Conservation (phyloP, 2,113 vertebrate species). For the Calonectris borealis region DNA sequence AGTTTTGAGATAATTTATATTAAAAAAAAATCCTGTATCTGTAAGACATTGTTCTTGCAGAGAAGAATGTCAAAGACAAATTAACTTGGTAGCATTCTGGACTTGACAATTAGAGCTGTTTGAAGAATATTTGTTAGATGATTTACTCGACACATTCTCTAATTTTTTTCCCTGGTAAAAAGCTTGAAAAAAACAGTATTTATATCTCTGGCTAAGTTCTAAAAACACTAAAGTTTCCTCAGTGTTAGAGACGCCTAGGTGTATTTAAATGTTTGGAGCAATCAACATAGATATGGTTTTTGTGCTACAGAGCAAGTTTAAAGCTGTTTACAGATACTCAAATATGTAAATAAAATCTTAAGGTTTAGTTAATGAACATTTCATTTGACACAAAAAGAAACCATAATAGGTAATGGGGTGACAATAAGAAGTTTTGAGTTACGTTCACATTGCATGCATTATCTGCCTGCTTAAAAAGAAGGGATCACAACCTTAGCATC, state of each 20-base stretch:
- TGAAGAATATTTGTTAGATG: not conserved
- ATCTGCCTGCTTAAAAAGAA: not conserved
- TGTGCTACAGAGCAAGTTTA: not conserved
- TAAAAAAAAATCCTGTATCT: not conserved
- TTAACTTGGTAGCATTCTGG: not conserved
- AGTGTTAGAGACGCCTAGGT: not conserved
- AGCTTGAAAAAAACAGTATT: not conserved
- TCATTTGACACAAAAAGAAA: not conserved
- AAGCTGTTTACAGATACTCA: not conserved
- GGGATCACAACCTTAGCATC: not conserved
- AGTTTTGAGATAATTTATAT: slow-evolving; percentile 17
- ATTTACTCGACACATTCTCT: not conserved
- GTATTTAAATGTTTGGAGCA: not conserved
- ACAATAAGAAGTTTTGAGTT: not conserved
- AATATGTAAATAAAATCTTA: not conserved
- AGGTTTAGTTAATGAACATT: not conserved
- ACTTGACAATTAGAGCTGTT: not conserved
- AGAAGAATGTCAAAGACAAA: not conserved
- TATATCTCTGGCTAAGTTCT: not conserved
- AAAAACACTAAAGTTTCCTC: not conserved
- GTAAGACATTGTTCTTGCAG: not conserved
- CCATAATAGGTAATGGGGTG: not conserved
- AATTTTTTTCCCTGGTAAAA: not conserved
- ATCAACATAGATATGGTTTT: not conserved
- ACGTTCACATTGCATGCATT: accelerated